phyloP scores from a whole-genome alignment of 2,888 invertebrate genomes.

The Tetranychus piercei region DNA sequence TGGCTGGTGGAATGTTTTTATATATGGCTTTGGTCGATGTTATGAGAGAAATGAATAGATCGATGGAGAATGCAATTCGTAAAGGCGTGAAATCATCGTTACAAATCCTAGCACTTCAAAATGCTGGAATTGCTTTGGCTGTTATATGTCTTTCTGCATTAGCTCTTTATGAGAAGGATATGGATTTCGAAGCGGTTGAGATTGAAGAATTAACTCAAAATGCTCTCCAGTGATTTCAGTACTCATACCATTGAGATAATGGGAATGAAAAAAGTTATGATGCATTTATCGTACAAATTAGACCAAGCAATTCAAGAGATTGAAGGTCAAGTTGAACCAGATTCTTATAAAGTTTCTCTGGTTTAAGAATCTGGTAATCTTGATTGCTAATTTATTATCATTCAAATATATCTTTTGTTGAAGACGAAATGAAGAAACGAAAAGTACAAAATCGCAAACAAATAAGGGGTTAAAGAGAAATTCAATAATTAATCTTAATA shows the following conservation, averaged over 20 bases:
- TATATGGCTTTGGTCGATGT: conserved; percentile 24
- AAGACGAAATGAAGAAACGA: too few species aligned
- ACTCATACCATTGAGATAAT: neutral
- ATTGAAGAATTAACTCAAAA: conserved; percentile 17
- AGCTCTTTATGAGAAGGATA: conserved; percentile 22
- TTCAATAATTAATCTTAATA: too few species aligned
- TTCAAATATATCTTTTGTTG: too few species aligned
- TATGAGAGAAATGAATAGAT: conserved; percentile 23
- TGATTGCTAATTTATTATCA: too few species aligned
- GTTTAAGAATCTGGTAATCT: too few species aligned
- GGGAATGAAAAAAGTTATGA: neutral
- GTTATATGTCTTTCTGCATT: conserved; percentile 20
- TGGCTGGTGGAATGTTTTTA: conserved; percentile 23
- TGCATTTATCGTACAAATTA: neutral
- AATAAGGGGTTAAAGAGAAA: too few species aligned
- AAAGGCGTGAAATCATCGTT: conserved; percentile 18
- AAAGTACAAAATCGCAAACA: too few species aligned
- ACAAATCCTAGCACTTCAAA: conserved; percentile 21
- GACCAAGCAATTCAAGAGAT: neutral
- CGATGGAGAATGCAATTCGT: conserved; percentile 22
- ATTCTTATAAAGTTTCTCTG: neutral
- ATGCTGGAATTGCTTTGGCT: conserved; percentile 21
- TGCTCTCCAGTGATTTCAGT: conserved; percentile 3
- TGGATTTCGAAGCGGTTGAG: conserved; percentile 23
- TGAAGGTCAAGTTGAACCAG: neutral